Conservation (phyloP, 2,797 vertebrate genomes). For the Botia kubotai region DNA sequence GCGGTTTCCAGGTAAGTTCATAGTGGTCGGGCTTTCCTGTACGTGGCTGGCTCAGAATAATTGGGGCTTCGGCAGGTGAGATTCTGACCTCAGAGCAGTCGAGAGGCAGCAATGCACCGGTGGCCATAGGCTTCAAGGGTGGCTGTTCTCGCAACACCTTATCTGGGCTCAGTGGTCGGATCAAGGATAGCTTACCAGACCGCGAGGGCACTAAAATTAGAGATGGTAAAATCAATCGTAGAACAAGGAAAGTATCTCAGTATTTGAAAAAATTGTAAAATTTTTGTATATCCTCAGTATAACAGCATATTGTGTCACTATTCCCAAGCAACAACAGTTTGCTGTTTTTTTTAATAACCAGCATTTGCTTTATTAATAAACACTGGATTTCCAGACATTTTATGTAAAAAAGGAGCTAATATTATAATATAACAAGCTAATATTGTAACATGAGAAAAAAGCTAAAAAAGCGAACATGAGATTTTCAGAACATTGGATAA, state of each 20-base stretch:
- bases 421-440: too few species aligned
- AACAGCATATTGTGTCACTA: too few species aligned
- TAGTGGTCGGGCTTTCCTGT: slow-evolving; percentile 94
- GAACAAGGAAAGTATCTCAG: not conserved
- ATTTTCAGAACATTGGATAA: too few species aligned
- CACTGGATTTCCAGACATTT: too few species aligned
- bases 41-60: slow-evolving; percentile 93
- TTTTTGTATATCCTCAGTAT: too few species aligned
- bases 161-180: slow-evolving; percentile 77
- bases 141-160: slow-evolving; percentile 78
- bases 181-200: slow-evolving; percentile 70
- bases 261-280: too few species aligned
- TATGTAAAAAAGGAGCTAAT: too few species aligned
- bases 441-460: too few species aligned
- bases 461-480: too few species aligned
- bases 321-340: too few species aligned
- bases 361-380: too few species aligned
- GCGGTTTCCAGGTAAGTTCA: slow-evolving; percentile 91
- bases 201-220: slow-evolving; percentile 62
- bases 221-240: not conserved
- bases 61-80: slow-evolving; percentile 87
- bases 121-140: slow-evolving; percentile 69
- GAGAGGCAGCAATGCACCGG: slow-evolving; percentile 69
- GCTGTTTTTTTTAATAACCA: too few species aligned
- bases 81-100: slow-evolving; percentile 80